Base-by-base conservation (phyloP, 2,888 invertebrate genomes). In the Folsomia manolachei region DNA sequence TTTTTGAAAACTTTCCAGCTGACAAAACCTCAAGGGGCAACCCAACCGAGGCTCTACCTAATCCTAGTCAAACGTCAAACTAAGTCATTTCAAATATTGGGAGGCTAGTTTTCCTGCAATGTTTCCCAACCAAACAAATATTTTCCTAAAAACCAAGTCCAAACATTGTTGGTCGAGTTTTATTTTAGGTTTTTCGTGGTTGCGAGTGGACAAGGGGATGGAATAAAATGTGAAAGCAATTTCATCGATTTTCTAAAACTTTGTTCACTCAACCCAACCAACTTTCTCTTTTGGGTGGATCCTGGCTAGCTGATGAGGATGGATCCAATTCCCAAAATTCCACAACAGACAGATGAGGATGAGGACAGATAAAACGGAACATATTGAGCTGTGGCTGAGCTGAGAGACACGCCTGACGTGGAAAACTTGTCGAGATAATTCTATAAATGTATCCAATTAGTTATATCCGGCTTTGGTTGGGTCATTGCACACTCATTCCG, bases 401-500 rank as follows among this genome's bases (percentile, higher is more conserved):
- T 51, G 51, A 51, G 9, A 51, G n/a, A n/a, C n/a, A n/a, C n/a
- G n/a, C n/a, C n/a, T n/a, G n/a, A n/a, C n/a, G n/a, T n/a, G n/a
- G n/a, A 51, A 51, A 51, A 19, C 21, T 56, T 56, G 19, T 21
- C 56, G 19, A n/a, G 18, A 56, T 56, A 56, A 56, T 56, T 56
- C 56, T 56, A 56, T 56, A 56, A 56, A 56, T 19, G 56, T 56
- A 56, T 56, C 56, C 56, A 56, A 56, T 56, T 56, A 56, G 39
- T 39, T 39, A 9, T 14, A 39, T 39, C 39, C 39, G 4, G 39
- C 14, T 39, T 39, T 39, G n/a, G n/a, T n/a, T n/a, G 39, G 39
- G 39, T 39, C 39, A 39, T 39, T 39, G 4, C 39, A 39, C 14
- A 39, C 14, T 14, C 39, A n/a, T n/a, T n/a, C 39, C 39, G 39